These are phyloP conservation scores for Falco naumanni DNA, from an alignment of 2,797 vertebrate species.

Conservation along the genomic window DNA sequence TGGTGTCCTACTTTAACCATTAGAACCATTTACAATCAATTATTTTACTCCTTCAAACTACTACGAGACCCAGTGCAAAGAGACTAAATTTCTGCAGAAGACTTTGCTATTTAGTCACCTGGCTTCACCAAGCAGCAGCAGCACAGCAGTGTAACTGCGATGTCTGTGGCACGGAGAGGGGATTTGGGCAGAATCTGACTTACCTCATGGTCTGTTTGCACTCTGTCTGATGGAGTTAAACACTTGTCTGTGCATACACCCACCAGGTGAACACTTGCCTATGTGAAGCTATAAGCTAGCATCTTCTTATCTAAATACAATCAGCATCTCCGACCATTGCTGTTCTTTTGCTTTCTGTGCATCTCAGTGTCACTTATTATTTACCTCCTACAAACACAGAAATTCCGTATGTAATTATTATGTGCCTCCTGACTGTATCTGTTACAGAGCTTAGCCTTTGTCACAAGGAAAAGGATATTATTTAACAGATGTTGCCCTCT, in stretches of 20 bases:
- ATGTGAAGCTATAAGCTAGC: neutral
- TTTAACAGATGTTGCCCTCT: slow-evolving; percentile 70
- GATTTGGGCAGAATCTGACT: neutral
- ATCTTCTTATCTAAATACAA: neutral
- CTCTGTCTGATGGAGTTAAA: neutral
- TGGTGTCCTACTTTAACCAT: neutral
- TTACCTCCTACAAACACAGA: neutral
- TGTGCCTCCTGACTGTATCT: neutral
- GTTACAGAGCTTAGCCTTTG: neutral
- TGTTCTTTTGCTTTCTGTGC: neutral
- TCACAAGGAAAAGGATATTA: neutral
- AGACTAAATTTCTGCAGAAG: neutral
- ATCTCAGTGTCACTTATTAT: neutral
- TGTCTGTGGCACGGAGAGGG: neutral
- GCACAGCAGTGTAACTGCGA: neutral
- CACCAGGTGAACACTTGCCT: neutral
- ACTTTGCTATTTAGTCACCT: neutral
- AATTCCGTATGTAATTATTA: neutral
- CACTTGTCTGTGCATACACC: neutral
- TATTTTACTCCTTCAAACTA: neutral
- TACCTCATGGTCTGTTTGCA: fast-evolving
- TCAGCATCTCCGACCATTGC: neutral
- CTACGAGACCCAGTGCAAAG: neutral
- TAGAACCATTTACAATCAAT: neutral
- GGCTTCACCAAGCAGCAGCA: neutral